Conservation (phyloP, 2,888 invertebrate species). For the Prenolepis imparis region DNA sequence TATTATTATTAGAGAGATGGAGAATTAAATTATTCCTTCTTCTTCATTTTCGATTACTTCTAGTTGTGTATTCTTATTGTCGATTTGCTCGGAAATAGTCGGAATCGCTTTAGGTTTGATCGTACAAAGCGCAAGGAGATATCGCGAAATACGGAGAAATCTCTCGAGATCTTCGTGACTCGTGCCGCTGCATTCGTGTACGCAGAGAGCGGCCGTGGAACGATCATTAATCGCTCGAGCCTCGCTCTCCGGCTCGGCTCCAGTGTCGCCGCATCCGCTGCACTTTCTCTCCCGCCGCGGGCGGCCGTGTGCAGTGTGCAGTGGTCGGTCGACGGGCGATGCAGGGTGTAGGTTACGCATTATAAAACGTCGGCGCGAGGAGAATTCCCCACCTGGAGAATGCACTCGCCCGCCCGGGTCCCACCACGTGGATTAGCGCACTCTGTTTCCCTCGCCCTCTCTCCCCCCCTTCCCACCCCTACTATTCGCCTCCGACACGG, state of each 20-base stretch:
- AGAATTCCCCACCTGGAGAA: constrained; percentile 75
- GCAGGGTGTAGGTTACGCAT: constrained; percentile 76
- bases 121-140: neutral
- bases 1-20: neutral
- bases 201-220: neutral
- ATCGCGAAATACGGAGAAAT: neutral
- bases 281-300: constrained; percentile 75
- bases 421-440: constrained; percentile 67
- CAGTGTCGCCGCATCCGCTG: constrained; percentile 79
- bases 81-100: neutral
- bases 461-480: neutral
- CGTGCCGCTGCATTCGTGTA: constrained; percentile 10
- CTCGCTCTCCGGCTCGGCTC: constrained; percentile 74
- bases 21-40: neutral
- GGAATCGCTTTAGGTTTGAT: neutral
- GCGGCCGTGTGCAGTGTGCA: constrained; percentile 65
- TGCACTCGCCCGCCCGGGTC: constrained; percentile 68
- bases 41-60: neutral
- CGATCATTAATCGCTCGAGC: constrained; percentile 76
- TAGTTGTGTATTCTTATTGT: neutral
- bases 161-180: constrained; percentile 2
- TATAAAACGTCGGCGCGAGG: constrained; percentile 68
- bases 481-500: constrained; percentile 33
- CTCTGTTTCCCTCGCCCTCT: constrained; percentile 20
- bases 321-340: constrained; percentile 49